A percentile compares a stretch with the other conserved stretches of the same genome.
These are phyloP conservation scores for Sarcophilus harrisii DNA, from an alignment of 2,797 vertebrate genomes.

Conservation along the genomic window DNA sequence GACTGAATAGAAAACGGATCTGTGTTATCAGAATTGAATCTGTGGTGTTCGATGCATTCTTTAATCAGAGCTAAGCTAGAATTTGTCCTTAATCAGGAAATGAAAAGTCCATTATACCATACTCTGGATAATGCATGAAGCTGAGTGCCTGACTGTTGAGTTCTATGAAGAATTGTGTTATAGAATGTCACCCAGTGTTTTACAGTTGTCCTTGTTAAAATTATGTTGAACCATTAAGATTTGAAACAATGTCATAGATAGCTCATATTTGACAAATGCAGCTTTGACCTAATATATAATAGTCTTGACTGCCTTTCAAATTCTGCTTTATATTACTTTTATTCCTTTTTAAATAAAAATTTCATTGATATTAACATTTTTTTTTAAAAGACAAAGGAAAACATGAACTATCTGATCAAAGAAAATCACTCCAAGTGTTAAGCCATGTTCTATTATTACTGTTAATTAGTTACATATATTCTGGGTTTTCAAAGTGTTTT, in stretches of 20 bases:
- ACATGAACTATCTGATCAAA: constrained; percentile 28
- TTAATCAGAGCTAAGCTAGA: background rate
- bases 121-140: constrained; percentile 29
- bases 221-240: background rate
- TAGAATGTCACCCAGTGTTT: background rate
- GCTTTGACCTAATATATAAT: background rate
- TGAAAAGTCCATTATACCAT: background rate
- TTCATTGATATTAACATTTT: constrained; percentile 30
- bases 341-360: constrained; percentile 41
- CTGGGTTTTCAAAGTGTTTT: constrained; percentile 57
- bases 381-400: constrained; percentile 33
- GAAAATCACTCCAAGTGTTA: constrained; percentile 59
- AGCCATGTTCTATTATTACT: constrained; percentile 43
- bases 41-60: background rate
- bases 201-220: background rate
- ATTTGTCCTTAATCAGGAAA: background rate
- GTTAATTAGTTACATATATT: constrained; percentile 65
- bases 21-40: background rate
- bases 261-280: background rate
- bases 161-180: background rate
- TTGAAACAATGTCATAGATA: background rate
- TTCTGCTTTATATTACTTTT: constrained; percentile 15
- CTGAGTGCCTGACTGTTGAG: background rate
- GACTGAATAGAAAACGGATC: background rate
- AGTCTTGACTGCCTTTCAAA: background rate